Evolutionary conservation across 1,140 invertebrate species (phyloP).

Genomic region (Melipona quadrifasciata): DNA sequence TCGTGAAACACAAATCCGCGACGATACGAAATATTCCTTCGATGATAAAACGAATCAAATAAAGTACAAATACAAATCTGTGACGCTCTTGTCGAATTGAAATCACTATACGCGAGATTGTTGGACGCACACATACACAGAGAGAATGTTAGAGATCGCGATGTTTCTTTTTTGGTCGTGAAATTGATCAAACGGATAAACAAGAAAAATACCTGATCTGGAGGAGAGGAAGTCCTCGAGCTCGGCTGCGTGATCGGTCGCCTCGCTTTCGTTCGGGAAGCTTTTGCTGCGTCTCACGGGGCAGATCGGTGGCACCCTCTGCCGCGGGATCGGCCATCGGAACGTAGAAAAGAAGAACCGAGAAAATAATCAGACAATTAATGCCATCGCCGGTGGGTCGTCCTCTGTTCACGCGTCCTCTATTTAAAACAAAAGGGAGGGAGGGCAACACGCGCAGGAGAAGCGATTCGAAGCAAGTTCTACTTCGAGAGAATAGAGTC

Average conservation of each 20-base stretch:
- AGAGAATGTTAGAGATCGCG: no score
- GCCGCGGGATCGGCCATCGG: constrained; percentile 49
- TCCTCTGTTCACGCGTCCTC: background rate
- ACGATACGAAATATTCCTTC: background rate
- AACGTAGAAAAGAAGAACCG: constrained; percentile 46
- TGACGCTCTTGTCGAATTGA: no score
- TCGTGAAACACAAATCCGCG: no score
- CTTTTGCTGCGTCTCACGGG: constrained; percentile 76
- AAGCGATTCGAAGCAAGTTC: constrained; percentile 23
- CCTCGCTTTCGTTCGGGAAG: constrained; percentile 75
- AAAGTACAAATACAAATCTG: no score
- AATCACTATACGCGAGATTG: no score
- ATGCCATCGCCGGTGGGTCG: constrained; percentile 5
- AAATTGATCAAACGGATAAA: background rate
- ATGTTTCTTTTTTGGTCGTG: no score
- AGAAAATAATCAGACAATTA: constrained; percentile 59
- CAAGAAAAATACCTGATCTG: constrained; percentile 69
- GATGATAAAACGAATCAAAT: no score
- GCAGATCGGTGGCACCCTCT: constrained; percentile 73
- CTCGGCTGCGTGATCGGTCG: constrained; percentile 69
- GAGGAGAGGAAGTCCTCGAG: constrained; percentile 74
- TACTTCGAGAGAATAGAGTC: background rate
- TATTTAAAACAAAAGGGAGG: background rate
- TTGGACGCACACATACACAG: no score
- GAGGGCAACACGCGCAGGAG: background rate